A percentile compares a stretch with the other conserved stretches of the same genome.
These are phyloP conservation scores for Sericinus montela DNA, from an alignment of 2,888 invertebrate genomes.

Conservation along the genomic window DNA sequence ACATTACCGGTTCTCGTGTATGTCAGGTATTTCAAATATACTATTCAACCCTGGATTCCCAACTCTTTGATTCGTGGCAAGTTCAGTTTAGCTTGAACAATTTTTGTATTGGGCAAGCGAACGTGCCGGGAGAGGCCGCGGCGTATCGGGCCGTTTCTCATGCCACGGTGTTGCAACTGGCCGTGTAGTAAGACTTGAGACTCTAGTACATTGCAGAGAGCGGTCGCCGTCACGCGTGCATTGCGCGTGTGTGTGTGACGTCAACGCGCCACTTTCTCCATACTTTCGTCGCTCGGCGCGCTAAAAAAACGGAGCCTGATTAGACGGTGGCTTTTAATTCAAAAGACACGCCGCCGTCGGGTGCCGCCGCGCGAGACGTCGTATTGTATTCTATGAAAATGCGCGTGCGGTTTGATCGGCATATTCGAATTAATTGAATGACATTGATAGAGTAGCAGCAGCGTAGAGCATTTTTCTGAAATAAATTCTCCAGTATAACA, in stretches of 20 bases:
- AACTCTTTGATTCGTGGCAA: conserved; percentile 24
- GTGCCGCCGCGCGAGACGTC: conserved; percentile 62
- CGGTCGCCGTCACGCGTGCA: conserved; percentile 51
- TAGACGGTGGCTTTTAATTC: conserved; percentile 69
- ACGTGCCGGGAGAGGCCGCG: conserved; percentile 70
- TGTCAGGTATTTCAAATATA: no score
- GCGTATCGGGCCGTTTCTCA: conserved; percentile 70
- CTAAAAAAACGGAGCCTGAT: conserved; percentile 66
- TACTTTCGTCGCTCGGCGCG: conserved; percentile 75
- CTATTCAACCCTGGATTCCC: conserved; percentile 4
- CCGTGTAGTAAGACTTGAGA: conserved; percentile 63
- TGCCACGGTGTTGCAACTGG: conserved; percentile 59
- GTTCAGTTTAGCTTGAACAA: conserved; percentile 35
- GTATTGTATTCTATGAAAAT: conserved; percentile 47
- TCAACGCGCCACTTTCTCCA: conserved; percentile 77
- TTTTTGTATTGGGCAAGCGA: conserved; percentile 60
- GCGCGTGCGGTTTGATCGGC: conserved; percentile 23
- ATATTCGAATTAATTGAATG: not conserved
- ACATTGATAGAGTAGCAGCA: conserved; percentile 15
- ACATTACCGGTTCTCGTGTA: not conserved
- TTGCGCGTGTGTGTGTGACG: conserved; percentile 74
- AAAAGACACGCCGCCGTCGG: conserved; percentile 62
- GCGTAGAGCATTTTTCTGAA: no score
- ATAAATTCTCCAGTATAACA: no score
- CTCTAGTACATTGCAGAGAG: conserved; percentile 56